These are phyloP conservation scores for Gobio gobio DNA, from an alignment of 2,113 vertebrate genomes.

Conservation along the genomic window DNA sequence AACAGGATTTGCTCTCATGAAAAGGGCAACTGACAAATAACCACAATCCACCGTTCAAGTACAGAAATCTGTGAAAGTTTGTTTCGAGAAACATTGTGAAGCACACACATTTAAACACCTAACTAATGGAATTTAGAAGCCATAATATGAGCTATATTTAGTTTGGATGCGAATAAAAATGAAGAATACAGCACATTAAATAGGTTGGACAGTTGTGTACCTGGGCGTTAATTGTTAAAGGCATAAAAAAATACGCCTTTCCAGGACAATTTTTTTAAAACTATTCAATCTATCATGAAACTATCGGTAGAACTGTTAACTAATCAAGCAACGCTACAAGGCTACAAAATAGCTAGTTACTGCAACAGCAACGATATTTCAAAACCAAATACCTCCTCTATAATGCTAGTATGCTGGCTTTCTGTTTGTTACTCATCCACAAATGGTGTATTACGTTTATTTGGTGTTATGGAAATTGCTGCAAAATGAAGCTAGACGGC, in stretches of 20 bases:
- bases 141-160: background rate
- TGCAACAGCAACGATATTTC: background rate
- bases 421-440: background rate
- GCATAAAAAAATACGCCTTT: background rate
- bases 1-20: slow-evolving; percentile 4
- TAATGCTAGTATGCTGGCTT: background rate
- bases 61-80: background rate
- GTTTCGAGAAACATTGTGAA: background rate
- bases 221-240: background rate
- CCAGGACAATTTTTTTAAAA: background rate
- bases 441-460: too few relatives aligned
- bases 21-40: slow-evolving; percentile 42
- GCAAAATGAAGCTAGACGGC: background rate
- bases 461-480: background rate
- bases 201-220: background rate
- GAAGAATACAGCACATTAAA: background rate
- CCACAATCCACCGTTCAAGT: background rate
- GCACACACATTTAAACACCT: background rate
- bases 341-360: background rate
- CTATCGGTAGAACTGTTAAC: too few relatives aligned
- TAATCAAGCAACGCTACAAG: too few relatives aligned
- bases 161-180: background rate
- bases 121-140: background rate
- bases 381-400: background rate
- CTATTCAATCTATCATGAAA: background rate